Evolutionary conservation across 2,888 invertebrate species (phyloP).

Genomic region (Cyaniris semiargus): DNA sequence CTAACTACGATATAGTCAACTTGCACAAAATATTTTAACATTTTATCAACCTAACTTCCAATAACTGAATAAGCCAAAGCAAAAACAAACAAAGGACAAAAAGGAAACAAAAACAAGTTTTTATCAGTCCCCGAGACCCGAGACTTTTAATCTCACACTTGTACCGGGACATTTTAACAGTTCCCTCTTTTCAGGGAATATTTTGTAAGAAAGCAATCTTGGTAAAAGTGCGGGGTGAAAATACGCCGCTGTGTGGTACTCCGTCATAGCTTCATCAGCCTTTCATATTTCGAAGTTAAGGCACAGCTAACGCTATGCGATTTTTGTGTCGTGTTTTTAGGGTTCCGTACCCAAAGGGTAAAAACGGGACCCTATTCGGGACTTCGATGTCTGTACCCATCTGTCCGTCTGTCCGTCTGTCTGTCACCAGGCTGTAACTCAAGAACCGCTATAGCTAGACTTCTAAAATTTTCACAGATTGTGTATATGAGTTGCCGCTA

Average conservation of each 20-base stretch:
- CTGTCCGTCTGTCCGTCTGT: too few species aligned
- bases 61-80: not conserved
- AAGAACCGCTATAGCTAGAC: too few species aligned
- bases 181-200: constrained; percentile 36
- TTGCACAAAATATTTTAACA: not conserved
- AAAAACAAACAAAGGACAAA: constrained; percentile 5
- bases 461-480: too few species aligned
- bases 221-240: constrained; percentile 55
- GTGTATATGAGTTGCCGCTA: too few species aligned
- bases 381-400: too few species aligned
- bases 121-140: not conserved
- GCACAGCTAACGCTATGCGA: constrained; percentile 39
- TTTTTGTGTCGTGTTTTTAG: too few species aligned
- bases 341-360: too few species aligned
- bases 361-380: too few species aligned
- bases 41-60: not conserved
- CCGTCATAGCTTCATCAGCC: constrained; percentile 44
- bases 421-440: too few species aligned
- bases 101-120: not conserved
- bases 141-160: constrained; percentile 24
- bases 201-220: constrained; percentile 62
- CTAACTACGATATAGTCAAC: too few species aligned
- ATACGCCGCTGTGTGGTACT: constrained; percentile 24
- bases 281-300: constrained; percentile 52
- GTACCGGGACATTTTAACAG: constrained; percentile 16